Conservation (phyloP, 2,113 vertebrate genomes). For the Todiramphus saurophagus region DNA sequence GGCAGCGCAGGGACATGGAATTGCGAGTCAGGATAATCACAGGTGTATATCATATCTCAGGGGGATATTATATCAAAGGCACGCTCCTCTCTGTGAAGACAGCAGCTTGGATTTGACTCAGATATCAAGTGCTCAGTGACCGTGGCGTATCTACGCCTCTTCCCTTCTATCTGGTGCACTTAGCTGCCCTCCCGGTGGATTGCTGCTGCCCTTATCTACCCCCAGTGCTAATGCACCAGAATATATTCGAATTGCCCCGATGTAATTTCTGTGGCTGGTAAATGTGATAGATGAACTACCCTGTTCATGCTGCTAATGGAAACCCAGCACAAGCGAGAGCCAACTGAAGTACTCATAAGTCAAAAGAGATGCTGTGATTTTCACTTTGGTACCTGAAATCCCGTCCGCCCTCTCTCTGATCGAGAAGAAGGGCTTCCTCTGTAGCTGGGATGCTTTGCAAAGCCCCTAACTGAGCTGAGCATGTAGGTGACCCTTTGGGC, state of each 20-base stretch:
- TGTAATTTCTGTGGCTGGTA: neutral
- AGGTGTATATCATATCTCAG: neutral
- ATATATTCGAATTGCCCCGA: neutral
- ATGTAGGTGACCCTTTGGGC: accelerated
- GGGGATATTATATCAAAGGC: neutral
- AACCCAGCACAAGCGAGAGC: neutral
- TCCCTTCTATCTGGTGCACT: neutral
- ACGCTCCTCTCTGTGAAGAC: neutral
- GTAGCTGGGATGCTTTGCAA: neutral
- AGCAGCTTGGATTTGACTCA: neutral
- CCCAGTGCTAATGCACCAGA: neutral
- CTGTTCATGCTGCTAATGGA: neutral
- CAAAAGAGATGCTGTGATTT: neutral
- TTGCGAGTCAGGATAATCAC: conserved; percentile 19
- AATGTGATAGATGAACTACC: neutral
- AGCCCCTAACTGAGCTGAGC: neutral
- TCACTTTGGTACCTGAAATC: neutral
- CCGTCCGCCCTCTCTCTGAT: neutral
- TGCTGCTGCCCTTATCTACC: neutral
- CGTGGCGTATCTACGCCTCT: neutral
- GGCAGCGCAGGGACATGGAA: neutral
- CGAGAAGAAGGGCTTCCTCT: neutral
- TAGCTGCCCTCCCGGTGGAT: neutral
- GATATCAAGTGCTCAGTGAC: neutral
- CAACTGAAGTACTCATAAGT: neutral